These are phyloP conservation scores for Ornithoptera priamus DNA, from an alignment of 2,888 invertebrate genomes.

Conservation along the genomic window DNA sequence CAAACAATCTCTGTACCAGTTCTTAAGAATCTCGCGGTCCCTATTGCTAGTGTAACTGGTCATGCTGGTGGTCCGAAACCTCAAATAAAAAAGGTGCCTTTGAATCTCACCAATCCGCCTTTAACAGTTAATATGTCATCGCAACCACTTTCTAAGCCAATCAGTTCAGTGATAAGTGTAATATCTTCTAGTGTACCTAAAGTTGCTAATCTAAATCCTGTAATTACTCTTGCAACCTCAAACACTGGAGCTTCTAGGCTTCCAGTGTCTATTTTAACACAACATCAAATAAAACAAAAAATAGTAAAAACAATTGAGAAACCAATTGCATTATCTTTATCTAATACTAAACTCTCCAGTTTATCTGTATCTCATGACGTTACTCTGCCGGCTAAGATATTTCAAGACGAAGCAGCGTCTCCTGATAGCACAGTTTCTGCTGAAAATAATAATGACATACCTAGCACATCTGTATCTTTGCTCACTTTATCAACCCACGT, in stretches of 20 bases:
- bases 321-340: slow-evolving; percentile 73
- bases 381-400: slow-evolving; percentile 83
- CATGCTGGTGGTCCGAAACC: slow-evolving; percentile 48
- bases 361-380: slow-evolving; percentile 80
- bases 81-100: slow-evolving; percentile 63
- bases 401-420: slow-evolving; percentile 83
- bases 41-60: slow-evolving; percentile 52
- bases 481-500: slow-evolving; percentile 44
- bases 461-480: slow-evolving; percentile 41
- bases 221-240: slow-evolving; percentile 64
- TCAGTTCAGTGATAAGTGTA: slow-evolving; percentile 73
- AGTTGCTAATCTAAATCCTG: slow-evolving; percentile 60
- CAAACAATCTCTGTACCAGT: slow-evolving; percentile 76
- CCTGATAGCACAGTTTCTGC: slow-evolving; percentile 74
- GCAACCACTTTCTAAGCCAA: slow-evolving; percentile 61
- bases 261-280: slow-evolving; percentile 69
- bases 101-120: slow-evolving; percentile 62
- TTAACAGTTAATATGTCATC: slow-evolving; percentile 62
- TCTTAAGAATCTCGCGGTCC: slow-evolving; percentile 67
- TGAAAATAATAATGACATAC: slow-evolving; percentile 49
- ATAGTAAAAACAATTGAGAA: slow-evolving; percentile 76
- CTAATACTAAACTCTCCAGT: slow-evolving; percentile 78
- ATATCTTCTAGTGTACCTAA: slow-evolving; percentile 71
- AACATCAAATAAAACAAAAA: slow-evolving; percentile 76
- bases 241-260: slow-evolving; percentile 59